These are phyloP conservation scores for Vesta saturnalis DNA, from an alignment of 2,888 invertebrate genomes.

Conservation along the genomic window DNA sequence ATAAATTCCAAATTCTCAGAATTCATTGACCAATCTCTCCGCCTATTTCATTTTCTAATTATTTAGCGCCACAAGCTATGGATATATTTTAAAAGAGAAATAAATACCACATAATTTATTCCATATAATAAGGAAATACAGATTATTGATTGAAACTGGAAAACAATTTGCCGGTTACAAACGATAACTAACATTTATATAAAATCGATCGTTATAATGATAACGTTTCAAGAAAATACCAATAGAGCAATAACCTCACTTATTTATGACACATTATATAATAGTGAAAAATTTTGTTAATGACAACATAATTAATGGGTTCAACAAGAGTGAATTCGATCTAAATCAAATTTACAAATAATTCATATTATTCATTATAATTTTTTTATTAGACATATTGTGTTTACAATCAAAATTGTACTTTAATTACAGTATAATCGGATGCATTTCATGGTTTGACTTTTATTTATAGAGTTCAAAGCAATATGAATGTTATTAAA, in stretches of 20 bases:
- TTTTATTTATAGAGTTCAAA: background rate
- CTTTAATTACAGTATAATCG: background rate
- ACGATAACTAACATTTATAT: background rate
- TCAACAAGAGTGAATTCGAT: background rate
- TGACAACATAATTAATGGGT: background rate
- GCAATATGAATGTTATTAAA: background rate
- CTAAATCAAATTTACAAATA: background rate
- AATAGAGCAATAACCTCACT: conserved; percentile 1
- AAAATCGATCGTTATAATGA: background rate
- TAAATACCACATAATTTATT: no score
- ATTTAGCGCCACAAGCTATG: no score
- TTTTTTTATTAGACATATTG: no score
- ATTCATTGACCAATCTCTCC: no score
- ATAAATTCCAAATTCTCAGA: no score
- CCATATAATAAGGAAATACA: no score
- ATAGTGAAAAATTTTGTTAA: conserved; percentile 1
- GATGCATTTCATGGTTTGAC: no score
- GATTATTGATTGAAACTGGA: conserved; percentile 1
- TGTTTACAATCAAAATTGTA: background rate
- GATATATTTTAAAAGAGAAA: no score
- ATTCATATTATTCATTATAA: no score
- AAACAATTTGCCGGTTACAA: background rate
- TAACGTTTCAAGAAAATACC: background rate
- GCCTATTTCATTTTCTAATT: no score
- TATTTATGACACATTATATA: background rate